A percentile compares a stretch with the other conserved stretches of the same genome.
phyloP scores from a whole-genome alignment of 2,113 vertebrate species.

The Daubentonia madagascariensis region DNA sequence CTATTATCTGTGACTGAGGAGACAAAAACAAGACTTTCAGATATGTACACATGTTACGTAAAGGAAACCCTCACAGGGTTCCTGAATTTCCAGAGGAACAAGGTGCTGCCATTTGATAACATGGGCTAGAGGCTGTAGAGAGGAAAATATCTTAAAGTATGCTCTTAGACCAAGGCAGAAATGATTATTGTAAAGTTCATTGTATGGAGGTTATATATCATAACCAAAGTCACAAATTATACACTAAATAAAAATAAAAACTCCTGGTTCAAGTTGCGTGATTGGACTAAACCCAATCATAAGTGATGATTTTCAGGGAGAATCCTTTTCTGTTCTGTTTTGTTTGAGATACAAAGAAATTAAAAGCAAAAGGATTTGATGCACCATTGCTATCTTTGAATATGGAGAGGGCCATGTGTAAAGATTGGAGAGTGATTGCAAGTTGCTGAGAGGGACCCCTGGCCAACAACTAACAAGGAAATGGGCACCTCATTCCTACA shows the following conservation, averaged over 20 bases:
- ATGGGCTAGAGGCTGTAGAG: neutral
- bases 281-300: neutral
- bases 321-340: neutral
- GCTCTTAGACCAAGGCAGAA: neutral
- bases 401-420: neutral
- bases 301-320: neutral
- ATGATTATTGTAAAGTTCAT: neutral
- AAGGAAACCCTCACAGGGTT: neutral
- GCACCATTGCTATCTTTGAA: neutral
- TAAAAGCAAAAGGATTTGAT: neutral
- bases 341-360: neutral
- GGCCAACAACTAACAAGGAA: neutral
- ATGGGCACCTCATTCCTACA: neutral
- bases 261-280: neutral
- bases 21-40: constrained; percentile 32
- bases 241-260: neutral
- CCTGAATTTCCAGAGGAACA: neutral
- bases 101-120: neutral
- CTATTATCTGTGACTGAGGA: constrained; percentile 51
- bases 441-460: neutral
- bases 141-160: neutral
- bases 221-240: neutral
- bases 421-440: neutral
- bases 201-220: neutral
- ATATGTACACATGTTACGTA: neutral